Conservation (phyloP, 2,888 invertebrate genomes). For the Galeopsomyia nigrocyanea region DNA sequence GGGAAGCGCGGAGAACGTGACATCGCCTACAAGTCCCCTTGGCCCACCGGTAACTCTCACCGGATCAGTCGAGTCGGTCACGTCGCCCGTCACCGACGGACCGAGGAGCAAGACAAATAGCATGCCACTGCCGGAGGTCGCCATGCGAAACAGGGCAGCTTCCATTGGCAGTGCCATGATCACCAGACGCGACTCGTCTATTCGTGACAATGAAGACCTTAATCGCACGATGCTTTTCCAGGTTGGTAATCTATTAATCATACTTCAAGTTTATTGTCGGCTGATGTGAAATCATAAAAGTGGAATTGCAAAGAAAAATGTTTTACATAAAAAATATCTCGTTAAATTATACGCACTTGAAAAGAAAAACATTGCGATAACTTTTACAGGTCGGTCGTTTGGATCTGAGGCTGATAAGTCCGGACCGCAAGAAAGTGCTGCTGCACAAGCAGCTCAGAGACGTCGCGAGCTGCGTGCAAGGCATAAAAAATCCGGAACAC, state of each 20-base stretch:
- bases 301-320: no score
- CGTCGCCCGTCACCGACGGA: conserved; percentile 25
- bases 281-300: no score
- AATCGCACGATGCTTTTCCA: conserved; percentile 95
- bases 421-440: conserved; percentile 91
- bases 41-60: conserved; percentile 54
- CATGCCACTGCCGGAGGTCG: conserved; percentile 59
- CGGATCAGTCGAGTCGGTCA: conserved; percentile 62
- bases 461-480: conserved; percentile 88
- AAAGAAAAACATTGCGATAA: background rate
- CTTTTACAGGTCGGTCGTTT: conserved; percentile 81
- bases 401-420: conserved; percentile 91
- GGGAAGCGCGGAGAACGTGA: conserved; percentile 65
- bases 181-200: conserved; percentile 60
- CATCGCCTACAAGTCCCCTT: conserved; percentile 56
- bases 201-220: conserved; percentile 71
- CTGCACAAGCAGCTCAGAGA: conserved; percentile 90
- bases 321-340: no score
- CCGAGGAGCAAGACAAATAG: conserved; percentile 52
- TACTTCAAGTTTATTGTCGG: no score
- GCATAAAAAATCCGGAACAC: conserved; percentile 84
- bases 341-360: no score
- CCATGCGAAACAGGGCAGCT: conserved; percentile 68
- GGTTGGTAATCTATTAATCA: conserved; percentile 65
- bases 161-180: conserved; percentile 68